phyloP scores from a whole-genome alignment of 2,113 vertebrate genomes.

The Tyto alba region DNA sequence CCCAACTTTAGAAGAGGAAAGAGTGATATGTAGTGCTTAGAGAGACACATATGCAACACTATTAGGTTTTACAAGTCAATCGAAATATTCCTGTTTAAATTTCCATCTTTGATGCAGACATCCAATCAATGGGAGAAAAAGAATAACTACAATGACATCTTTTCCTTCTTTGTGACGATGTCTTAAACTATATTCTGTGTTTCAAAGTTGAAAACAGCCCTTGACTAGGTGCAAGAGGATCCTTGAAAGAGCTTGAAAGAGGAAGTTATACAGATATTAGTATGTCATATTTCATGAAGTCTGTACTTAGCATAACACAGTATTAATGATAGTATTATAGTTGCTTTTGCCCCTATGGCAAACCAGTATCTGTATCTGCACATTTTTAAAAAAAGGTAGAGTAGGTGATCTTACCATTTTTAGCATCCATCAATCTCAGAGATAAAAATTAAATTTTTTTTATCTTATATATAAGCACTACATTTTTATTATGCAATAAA shows the following conservation, averaged over 20 bases:
- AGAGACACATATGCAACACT: background rate
- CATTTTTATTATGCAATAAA: background rate
- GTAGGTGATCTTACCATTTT: background rate
- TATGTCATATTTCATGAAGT: background rate
- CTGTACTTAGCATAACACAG: background rate
- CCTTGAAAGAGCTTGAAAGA: background rate
- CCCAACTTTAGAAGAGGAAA: background rate
- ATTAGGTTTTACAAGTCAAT: background rate
- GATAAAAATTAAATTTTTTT: background rate
- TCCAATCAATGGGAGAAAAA: background rate
- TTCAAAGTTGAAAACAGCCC: background rate
- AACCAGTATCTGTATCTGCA: background rate
- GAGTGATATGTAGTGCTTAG: background rate
- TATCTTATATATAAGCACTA: background rate
- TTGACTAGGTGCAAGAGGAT: background rate
- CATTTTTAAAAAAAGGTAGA: background rate
- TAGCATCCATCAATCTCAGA: background rate
- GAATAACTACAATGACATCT: fast-evolving
- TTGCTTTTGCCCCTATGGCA: background rate
- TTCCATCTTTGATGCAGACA: background rate
- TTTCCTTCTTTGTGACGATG: background rate
- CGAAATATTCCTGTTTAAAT: background rate
- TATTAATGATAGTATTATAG: background rate
- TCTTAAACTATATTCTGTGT: background rate
- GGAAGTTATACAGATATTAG: background rate